Conservation (phyloP, 2,888 invertebrate genomes). For the Endotricha flammealis region DNA sequence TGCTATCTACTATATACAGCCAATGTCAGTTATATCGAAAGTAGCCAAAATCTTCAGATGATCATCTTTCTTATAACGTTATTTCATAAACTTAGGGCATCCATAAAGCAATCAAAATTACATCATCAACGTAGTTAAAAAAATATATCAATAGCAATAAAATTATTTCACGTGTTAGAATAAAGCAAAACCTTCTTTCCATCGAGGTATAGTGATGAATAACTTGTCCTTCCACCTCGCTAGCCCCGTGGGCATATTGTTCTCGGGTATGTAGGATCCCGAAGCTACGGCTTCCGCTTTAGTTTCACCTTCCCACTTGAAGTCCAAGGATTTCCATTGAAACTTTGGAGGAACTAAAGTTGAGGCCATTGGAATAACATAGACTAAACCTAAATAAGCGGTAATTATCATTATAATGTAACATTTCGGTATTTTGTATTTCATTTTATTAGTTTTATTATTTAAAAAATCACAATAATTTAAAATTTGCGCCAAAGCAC, state of each 20-base stretch:
- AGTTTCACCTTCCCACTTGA: constrained; percentile 77
- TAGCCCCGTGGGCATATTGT: constrained; percentile 83
- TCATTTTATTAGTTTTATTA: too few relatives aligned
- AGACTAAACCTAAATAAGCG: constrained; percentile 1
- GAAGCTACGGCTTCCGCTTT: constrained; percentile 71
- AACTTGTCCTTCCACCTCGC: constrained; percentile 83
- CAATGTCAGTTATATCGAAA: too few relatives aligned
- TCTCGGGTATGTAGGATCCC: constrained; percentile 77
- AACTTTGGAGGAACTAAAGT: constrained; percentile 52
- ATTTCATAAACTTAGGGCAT: too few relatives aligned
- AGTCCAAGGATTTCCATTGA: constrained; percentile 81
- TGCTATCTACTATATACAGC: too few relatives aligned
- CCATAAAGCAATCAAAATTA: too few relatives aligned
- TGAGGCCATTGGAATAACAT: constrained; percentile 2
- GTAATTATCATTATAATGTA: too few relatives aligned
- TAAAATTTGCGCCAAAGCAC: constrained; percentile 8
- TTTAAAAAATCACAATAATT: background rate
- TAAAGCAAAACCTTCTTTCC: constrained; percentile 74
- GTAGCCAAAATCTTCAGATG: too few relatives aligned
- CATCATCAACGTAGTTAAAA: too few relatives aligned
- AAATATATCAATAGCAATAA: too few relatives aligned
- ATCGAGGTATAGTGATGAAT: constrained; percentile 82
- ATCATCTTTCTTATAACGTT: too few relatives aligned
- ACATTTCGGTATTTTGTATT: too few relatives aligned
- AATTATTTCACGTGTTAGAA: too few relatives aligned